Conservation (phyloP, 2,113 vertebrate genomes). For the Sprattus sprattus region DNA sequence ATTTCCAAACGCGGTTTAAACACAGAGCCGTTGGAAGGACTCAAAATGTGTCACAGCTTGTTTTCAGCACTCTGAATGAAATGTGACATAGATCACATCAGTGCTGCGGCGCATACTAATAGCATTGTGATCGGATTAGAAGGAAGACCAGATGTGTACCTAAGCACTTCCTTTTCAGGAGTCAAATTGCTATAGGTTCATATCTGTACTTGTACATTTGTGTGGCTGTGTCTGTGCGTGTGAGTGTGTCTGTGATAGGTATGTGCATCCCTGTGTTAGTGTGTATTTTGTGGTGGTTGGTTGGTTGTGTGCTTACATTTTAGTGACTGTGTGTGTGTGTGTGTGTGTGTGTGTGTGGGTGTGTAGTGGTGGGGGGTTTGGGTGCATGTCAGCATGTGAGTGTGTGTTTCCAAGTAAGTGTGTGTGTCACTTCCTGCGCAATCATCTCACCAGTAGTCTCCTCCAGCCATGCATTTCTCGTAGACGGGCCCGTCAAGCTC, state of each 20-base stretch:
- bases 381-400: neutral
- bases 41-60: no score
- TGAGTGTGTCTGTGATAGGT: neutral
- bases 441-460: constrained; percentile 90
- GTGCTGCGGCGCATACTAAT: neutral
- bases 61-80: neutral
- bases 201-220: neutral
- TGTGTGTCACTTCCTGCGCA: neutral
- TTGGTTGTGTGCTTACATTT: neutral
- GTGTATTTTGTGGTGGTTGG: neutral
- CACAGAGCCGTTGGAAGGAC: neutral
- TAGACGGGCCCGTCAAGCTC: constrained; percentile 95
- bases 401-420: neutral
- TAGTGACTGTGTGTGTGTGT: neutral
- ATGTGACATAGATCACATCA: neutral
- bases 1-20: no score
- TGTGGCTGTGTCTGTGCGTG: neutral
- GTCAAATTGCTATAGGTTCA: no score
- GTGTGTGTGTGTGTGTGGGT: neutral
- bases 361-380: neutral
- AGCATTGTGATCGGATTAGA: no score
- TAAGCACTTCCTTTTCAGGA: neutral
- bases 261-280: neutral
- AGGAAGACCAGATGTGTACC: neutral
- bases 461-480: constrained; percentile 98